These are phyloP conservation scores for Psilanteris sp. DNA, from an alignment of 1,140 invertebrate species.

Conservation along the genomic window DNA sequence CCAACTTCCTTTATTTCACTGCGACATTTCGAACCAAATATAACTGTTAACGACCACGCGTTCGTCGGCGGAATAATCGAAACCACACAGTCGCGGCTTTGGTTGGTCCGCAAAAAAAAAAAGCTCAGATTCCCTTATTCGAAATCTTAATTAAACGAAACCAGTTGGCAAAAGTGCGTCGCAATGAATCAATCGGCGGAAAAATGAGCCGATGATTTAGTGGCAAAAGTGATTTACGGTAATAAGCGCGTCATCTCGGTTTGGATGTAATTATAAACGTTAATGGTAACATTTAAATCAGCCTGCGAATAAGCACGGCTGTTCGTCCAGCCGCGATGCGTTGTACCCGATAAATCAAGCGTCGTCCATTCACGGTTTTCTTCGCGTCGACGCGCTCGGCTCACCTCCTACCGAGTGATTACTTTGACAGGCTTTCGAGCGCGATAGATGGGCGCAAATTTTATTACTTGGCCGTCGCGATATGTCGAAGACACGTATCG, in stretches of 20 bases:
- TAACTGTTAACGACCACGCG: too few species aligned
- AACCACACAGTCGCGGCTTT: too few species aligned
- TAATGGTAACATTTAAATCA: conserved; percentile 62
- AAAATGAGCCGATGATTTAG: conserved; percentile 42
- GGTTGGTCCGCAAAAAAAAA: too few species aligned
- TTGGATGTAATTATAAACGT: conserved; percentile 58
- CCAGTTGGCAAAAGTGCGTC: conserved; percentile 17
- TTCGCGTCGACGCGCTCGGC: conserved; percentile 40
- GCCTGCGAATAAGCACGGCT: conserved; percentile 39
- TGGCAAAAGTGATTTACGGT: conserved; percentile 48
- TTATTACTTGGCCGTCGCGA: conserved; percentile 41
- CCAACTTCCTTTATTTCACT: too few species aligned
- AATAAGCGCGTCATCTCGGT: conserved; percentile 37
- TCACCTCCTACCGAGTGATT: conserved; percentile 58
- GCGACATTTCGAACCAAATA: too few species aligned
- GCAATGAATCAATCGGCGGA: conserved; percentile 19
- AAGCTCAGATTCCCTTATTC: too few species aligned
- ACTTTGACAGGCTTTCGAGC: conserved; percentile 60
- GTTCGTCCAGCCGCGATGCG: conserved; percentile 45
- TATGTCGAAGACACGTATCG: conserved; percentile 56
- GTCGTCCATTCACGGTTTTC: conserved; percentile 52
- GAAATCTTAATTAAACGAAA: conserved; percentile 37
- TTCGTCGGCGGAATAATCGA: too few species aligned
- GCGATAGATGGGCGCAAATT: conserved; percentile 56
- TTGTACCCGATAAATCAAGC: conserved; percentile 61